Percentiles rank a stretch among this genome's conserved stretches.
Conservation (phyloP, 2,113 vertebrate genomes). For the Crypturellus undulatus region DNA sequence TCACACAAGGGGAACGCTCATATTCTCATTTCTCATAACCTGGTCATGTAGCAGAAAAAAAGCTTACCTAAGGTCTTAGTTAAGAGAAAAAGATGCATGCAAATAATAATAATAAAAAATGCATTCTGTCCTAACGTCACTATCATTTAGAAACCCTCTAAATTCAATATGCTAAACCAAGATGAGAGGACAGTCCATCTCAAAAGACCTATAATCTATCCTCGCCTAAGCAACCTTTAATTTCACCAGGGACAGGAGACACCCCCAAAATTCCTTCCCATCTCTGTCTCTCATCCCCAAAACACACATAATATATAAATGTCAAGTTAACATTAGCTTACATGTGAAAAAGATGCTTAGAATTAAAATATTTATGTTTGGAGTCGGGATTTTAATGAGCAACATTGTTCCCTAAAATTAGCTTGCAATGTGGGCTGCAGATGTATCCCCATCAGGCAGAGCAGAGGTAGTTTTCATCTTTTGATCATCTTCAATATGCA, state of each 20-base stretch:
- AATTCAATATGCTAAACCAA: neutral
- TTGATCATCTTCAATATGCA: neutral
- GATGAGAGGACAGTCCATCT: neutral
- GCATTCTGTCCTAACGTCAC: neutral
- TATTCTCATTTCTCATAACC: neutral
- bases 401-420: neutral
- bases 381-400: neutral
- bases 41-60: neutral
- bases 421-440: neutral
- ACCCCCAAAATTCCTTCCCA: neutral
- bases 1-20: neutral
- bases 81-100: neutral
- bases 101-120: neutral
- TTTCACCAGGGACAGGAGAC: neutral
- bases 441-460: neutral
- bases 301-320: neutral
- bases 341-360: neutral
- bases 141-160: neutral
- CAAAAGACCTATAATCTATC: neutral
- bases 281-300: neutral
- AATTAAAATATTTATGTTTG: neutral
- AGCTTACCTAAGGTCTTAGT: neutral
- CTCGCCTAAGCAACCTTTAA: neutral
- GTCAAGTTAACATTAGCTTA: neutral
- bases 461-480: neutral